A percentile compares a stretch with the other conserved stretches of the same genome.
These are phyloP conservation scores for Lysandra bellargus DNA, from an alignment of 2,888 invertebrate species.

Conservation along the genomic window DNA sequence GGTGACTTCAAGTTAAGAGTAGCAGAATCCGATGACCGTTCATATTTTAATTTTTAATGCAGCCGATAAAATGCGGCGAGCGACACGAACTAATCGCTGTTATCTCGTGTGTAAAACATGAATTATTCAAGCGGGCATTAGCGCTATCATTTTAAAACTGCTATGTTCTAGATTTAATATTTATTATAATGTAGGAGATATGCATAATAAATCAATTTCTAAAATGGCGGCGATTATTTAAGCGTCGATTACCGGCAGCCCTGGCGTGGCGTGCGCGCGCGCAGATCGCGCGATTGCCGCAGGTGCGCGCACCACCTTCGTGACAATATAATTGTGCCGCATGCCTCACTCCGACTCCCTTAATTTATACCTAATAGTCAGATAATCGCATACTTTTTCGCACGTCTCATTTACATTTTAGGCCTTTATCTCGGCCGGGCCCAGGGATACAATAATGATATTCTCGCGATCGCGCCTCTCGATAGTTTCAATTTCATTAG, in stretches of 20 bases:
- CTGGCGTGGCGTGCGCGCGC: constrained; percentile 55
- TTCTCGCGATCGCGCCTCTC: constrained; percentile 51
- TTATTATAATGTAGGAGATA: constrained; percentile 9
- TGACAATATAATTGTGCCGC: constrained; percentile 79
- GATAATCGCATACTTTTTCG: constrained; percentile 74
- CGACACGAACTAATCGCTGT: constrained; percentile 7
- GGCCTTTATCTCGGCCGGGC: constrained; percentile 57
- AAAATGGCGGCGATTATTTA: constrained; percentile 36
- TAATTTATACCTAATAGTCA: constrained; percentile 79
- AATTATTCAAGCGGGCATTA: constrained; percentile 12
- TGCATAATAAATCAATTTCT: constrained; percentile 39
- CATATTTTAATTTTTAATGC: constrained; percentile 15
- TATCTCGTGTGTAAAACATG: constrained; percentile 5
- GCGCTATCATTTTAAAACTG: constrained; percentile 1
- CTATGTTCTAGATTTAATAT: constrained; percentile 15
- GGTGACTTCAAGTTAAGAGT: background rate
- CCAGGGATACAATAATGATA: constrained; percentile 68
- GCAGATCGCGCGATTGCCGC: constrained; percentile 55
- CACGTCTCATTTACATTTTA: constrained; percentile 77
- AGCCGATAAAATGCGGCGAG: background rate
- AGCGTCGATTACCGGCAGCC: constrained; percentile 41
- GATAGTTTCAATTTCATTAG: constrained; percentile 48
- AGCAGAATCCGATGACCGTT: background rate
- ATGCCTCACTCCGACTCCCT: constrained; percentile 69
- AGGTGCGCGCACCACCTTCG: constrained; percentile 57